A percentile compares a stretch with the other conserved stretches of the same genome.
Conservation (phyloP, 2,888 invertebrate species). For the Eupelmus urozonus region DNA sequence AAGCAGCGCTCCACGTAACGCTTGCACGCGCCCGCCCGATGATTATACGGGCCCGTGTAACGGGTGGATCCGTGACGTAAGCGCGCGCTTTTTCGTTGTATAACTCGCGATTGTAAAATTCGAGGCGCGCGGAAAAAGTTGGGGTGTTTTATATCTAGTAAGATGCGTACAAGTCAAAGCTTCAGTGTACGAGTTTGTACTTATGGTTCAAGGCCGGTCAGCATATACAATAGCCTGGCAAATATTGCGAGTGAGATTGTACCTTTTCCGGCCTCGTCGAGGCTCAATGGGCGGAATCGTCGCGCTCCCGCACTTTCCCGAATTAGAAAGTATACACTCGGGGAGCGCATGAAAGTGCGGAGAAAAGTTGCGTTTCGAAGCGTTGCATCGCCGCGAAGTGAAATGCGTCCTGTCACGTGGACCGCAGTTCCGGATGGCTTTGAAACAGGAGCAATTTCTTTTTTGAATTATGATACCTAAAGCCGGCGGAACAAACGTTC, state of each 20-base stretch:
- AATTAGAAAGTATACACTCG: slow-evolving; percentile 45
- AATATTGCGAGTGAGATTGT: not conserved
- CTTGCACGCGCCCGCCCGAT: too few species aligned
- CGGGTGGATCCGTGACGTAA: too few species aligned
- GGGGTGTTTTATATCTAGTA: too few species aligned
- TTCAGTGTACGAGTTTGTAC: not conserved
- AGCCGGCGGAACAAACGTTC: too few species aligned
- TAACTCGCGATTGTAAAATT: too few species aligned
- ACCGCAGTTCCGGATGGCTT: not conserved
- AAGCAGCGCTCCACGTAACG: not conserved
- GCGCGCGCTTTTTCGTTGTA: too few species aligned
- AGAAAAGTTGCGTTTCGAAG: slow-evolving; percentile 10
- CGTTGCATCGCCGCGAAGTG: not conserved
- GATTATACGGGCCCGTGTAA: too few species aligned
- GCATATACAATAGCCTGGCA: slow-evolving; percentile 19
- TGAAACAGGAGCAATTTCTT: not conserved
- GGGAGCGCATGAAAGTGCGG: slow-evolving; percentile 25
- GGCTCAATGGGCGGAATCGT: slow-evolving; percentile 35
- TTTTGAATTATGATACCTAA: too few species aligned
- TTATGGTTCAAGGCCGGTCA: slow-evolving; percentile 55
- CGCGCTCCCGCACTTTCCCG: slow-evolving; percentile 33
- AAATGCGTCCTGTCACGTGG: not conserved
- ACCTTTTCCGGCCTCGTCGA: not conserved
- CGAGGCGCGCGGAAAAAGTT: too few species aligned
- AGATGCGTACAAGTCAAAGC: not conserved